A percentile compares a stretch with the other conserved stretches of the same genome.
phyloP scores from a whole-genome alignment of 2,113 vertebrate genomes.

The Pangasianodon hypophthalmus region DNA sequence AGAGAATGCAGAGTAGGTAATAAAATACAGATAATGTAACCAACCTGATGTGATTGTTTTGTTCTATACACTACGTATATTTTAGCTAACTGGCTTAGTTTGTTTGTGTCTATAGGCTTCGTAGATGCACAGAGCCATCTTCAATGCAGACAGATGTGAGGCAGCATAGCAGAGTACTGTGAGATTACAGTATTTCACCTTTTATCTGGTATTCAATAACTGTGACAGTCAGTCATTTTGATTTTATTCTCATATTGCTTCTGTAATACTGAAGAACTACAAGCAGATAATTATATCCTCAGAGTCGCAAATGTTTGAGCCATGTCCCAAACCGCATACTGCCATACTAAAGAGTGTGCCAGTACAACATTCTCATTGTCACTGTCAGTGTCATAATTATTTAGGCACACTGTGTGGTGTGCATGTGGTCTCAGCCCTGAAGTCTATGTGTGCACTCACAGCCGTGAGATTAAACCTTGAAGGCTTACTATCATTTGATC shows the following conservation, averaged over 20 bases:
- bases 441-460: not conserved
- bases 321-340: not conserved
- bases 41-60: too few species aligned
- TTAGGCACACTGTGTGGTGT: not conserved
- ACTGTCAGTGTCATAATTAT: not conserved
- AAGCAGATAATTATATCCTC: not conserved
- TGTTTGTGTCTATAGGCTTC: not conserved
- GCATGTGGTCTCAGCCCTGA: not conserved
- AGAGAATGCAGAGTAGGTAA: too few species aligned
- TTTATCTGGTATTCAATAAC: not conserved
- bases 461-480: not conserved
- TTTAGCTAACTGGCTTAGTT: too few species aligned
- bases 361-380: not conserved
- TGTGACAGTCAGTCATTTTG: not conserved
- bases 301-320: not conserved
- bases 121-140: not conserved
- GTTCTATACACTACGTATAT: too few species aligned
- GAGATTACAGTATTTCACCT: not conserved
- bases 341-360: not conserved
- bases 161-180: not conserved
- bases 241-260: not conserved
- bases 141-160: not conserved
- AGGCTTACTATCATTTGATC: not conserved
- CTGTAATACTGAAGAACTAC: not conserved
- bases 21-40: too few species aligned